Percentiles rank a stretch among this genome's conserved stretches.
These are phyloP conservation scores for Campoletis raptor DNA, from an alignment of 2,888 invertebrate genomes.

Conservation along the genomic window DNA sequence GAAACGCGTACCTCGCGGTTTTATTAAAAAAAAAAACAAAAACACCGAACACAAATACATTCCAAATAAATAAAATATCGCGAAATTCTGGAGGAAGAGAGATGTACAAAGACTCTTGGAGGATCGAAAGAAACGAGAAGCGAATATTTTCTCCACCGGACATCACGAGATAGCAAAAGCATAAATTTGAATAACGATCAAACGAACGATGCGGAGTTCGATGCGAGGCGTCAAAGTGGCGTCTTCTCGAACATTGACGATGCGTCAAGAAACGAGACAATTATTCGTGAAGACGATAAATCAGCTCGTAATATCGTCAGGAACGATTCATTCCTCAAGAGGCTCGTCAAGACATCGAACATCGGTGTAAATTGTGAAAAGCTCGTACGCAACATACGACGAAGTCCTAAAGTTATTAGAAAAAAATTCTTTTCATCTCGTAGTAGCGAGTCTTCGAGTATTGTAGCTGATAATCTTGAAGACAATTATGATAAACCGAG, in stretches of 20 bases:
- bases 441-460: conserved; percentile 63
- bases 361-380: conserved; percentile 76
- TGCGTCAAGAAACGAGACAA: conserved; percentile 11
- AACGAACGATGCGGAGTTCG: neutral
- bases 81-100: conserved; percentile 78
- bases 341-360: conserved; percentile 76
- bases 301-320: conserved; percentile 46
- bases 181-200: neutral
- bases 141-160: conserved; percentile 79
- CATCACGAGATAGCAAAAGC: conserved; percentile 76
- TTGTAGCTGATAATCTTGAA: conserved; percentile 32
- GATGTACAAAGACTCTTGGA: conserved; percentile 78
- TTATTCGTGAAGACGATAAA: conserved; percentile 26
- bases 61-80: conserved; percentile 32
- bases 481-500: conserved; percentile 69
- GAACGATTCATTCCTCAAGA: conserved; percentile 76
- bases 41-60: neutral
- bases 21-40: neutral
- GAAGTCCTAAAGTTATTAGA: conserved; percentile 72
- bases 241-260: conserved; percentile 18
- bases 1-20: conserved; percentile 1
- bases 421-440: conserved; percentile 71
- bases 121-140: conserved; percentile 69
- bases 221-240: conserved; percentile 41
- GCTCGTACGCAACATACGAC: conserved; percentile 77